phyloP scores from a whole-genome alignment of 2,888 invertebrate genomes.

The Drosophila mimica region DNA sequence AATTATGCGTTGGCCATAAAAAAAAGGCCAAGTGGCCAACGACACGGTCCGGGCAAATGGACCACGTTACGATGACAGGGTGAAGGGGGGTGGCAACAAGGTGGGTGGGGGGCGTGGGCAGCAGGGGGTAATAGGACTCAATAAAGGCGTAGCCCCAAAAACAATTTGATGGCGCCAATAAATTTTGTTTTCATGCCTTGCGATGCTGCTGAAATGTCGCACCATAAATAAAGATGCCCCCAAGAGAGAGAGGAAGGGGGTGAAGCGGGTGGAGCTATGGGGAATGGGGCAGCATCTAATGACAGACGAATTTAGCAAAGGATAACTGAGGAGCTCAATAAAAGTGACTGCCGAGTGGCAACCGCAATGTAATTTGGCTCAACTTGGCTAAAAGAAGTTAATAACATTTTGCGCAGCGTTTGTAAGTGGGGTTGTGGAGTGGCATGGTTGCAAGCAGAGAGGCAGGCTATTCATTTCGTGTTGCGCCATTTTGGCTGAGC shows the following conservation, averaged over 20 bases:
- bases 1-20: conserved; percentile 78
- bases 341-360: conserved; percentile 67
- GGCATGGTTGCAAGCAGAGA: background rate
- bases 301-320: conserved; percentile 29
- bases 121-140: background rate
- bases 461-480: conserved; percentile 73
- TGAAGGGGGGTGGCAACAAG: background rate
- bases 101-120: background rate
- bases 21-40: conserved; percentile 54
- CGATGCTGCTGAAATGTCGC: conserved; percentile 74
- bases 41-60: conserved; percentile 35
- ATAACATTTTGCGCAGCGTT: conserved; percentile 69
- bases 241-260: background rate
- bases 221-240: conserved; percentile 66
- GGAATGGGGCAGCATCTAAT: conserved; percentile 35
- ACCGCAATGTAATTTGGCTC: conserved; percentile 83
- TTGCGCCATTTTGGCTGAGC: conserved; percentile 73
- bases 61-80: conserved; percentile 31
- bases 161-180: conserved; percentile 75
- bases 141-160: conserved; percentile 58
- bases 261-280: too few relatives aligned
- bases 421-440: background rate
- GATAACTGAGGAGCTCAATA: conserved; percentile 52
- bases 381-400: conserved; percentile 77
- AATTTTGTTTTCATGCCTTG: conserved; percentile 72